Base-by-base conservation (phyloP, 2,888 invertebrate genomes). In the Bellardia bayeri region DNA sequence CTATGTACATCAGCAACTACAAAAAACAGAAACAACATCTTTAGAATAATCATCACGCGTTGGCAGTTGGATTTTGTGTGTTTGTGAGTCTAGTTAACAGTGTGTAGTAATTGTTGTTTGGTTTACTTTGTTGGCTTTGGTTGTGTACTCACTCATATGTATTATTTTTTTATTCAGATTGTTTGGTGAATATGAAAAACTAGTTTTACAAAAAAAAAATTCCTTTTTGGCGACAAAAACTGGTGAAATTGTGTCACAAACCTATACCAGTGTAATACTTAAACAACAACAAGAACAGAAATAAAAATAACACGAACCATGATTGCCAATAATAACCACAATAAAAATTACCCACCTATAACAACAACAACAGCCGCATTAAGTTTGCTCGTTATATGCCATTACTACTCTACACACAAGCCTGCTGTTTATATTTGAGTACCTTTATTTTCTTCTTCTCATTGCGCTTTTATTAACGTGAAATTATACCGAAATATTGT, bases 231-330 rank as follows among this genome's bases (percentile, higher is more conserved):
- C 82, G 88, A 85, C 85, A 88, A 81, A 81, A 82, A 82, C 54
- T 85, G 79, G 87, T 85, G 87, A 87, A 87, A 87, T 87, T 87
- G 87, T 87, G 87, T 87, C 87, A 85, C 82, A 79, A 87, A 87
- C 75, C 76, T 84, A 75, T 76, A 72, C 81, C 54, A 82, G 71
- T 37, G 37, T 40, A 72, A 40, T 49, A 56, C 56, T 71, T 76
- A 76, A 58, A 56, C 51, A 64, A 49, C 64, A 64, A 49, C 51
- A 63, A 63, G 11, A 63, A 63, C 40, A 49, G 49, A 6, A 56
- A 42, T 33, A 61, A 45, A 42, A 75, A 13, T 63, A 74, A 81
- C 40, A 78, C 42, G 66, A 85, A 78, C 42, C 72, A 85, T 64
- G 68, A 71, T n/a, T 58, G 33, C 37, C 42, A 61, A 40, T 54